Evolutionary conservation across 2,113 vertebrate species (phyloP).

Genomic region (Dicrurus megarhynchus): DNA sequence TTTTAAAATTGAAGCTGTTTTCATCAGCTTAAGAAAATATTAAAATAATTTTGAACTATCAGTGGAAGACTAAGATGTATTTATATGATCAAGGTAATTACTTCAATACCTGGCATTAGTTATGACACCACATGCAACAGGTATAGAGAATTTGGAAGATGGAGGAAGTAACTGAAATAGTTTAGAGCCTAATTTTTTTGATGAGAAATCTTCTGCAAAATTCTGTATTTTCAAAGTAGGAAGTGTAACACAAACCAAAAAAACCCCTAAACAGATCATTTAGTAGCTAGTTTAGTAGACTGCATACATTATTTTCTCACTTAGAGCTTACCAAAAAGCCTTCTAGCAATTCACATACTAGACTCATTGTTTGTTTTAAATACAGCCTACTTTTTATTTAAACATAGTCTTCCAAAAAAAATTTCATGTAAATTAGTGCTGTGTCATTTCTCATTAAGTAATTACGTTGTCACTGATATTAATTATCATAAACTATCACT

Average conservation of each 20-base stretch:
- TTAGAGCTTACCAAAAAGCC: not conserved
- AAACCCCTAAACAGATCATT: accelerated
- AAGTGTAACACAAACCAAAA: not conserved
- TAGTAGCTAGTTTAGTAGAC: not conserved
- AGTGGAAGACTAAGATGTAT: not conserved
- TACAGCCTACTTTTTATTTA: not conserved
- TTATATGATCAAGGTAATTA: not conserved
- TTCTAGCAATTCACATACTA: not conserved
- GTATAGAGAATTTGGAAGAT: not conserved
- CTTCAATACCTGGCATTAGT: not conserved
- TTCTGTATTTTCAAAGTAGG: not conserved
- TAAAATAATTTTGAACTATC: not conserved
- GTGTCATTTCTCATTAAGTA: not conserved
- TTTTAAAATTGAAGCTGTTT: not conserved
- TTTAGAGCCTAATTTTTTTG: not conserved
- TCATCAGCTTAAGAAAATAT: not conserved
- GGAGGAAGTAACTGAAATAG: not conserved
- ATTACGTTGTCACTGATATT: not conserved
- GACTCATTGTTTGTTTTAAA: not conserved
- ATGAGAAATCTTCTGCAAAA: not conserved
- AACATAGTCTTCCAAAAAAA: not conserved
- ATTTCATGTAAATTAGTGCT: accelerated
- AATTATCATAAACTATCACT: not conserved
- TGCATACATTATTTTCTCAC: not conserved
- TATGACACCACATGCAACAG: not conserved